phyloP scores from a whole-genome alignment of 2,113 vertebrate genomes.

The Todiramphus chloris region DNA sequence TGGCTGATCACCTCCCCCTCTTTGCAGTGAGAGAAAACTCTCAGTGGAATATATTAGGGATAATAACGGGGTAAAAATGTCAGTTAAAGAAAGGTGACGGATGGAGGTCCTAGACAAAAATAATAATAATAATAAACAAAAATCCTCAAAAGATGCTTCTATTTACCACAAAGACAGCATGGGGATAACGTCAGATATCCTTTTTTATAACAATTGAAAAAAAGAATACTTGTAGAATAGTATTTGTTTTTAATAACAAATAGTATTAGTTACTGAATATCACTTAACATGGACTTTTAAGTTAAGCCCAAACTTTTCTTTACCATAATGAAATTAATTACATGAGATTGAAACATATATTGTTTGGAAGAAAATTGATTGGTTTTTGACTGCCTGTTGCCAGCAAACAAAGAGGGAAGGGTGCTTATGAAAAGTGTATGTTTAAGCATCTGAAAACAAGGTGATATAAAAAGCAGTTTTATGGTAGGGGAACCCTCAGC shows the following conservation, averaged over 20 bases:
- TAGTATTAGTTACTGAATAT: neutral
- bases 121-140: conserved; percentile 36
- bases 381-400: neutral
- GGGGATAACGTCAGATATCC: neutral
- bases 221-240: neutral
- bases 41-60: conserved; percentile 81
- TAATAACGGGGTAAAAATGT: conserved; percentile 77
- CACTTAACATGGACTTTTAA: neutral
- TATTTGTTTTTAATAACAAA: neutral
- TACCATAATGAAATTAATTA: neutral
- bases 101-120: conserved; percentile 51
- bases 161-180: neutral
- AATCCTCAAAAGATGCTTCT: conserved; percentile 18
- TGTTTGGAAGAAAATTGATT: neutral
- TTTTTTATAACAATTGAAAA: neutral
- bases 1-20: conserved; percentile 67
- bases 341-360: neutral
- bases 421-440: neutral
- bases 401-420: neutral
- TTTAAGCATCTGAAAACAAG: neutral
- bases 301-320: neutral
- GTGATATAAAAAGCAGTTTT: neutral
- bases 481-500: neutral
- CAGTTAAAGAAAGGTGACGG: conserved; percentile 64
- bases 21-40: conserved; percentile 67